Evolutionary conservation across 2,797 vertebrate species (phyloP), one percentile per base, ranked within the genome.

Genomic region (Falco novaeseelandiae): DNA sequence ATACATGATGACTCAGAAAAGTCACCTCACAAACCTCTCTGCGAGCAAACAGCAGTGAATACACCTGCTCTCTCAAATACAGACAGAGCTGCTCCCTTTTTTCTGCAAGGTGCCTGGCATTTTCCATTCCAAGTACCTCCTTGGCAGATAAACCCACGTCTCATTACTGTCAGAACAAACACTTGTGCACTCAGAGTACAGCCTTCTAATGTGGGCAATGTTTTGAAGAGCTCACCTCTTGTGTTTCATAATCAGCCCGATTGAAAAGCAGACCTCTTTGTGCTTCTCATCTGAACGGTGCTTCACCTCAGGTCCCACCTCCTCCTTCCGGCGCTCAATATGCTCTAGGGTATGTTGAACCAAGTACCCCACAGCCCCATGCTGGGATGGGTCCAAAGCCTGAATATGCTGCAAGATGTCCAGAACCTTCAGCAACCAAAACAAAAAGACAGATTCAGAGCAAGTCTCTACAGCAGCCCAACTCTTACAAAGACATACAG

Each of bases 351-450:
- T 99, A 87, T 99, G 99, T 88, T 99, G 99, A 74, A 99, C 99
- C 95, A 99, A 97, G 95, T 99, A 99, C 30, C 99, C 99, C 54
- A 99, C 99, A 0, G 99, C 99, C 14, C 99, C 99, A 0, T 99
- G 99, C 97, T 99, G 99, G 8, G 99, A 99, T 0, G 99, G 99
- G 89, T 99, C 99, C 92, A 99, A 93, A 6, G 99, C 99, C 93
- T 99, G 99, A 86, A 99, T 99, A 81, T 99, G 99, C 98, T 99
- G 99, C 84, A 99, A 98, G 96, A 99, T 99, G 97, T 99, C 99
- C 94, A 99, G 98, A 49, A 99, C 99, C 99, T 99, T 98, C 91
- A 96, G 96, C 78, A 96, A 86, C 2, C 97, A 93, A 90, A 96
- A 52, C 89, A 73, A 18, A 69, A 88, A 54, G 83, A 87, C 69